phyloP scores from a whole-genome alignment of 1,140 invertebrate genomes.

The Microplitis demolitor region DNA sequence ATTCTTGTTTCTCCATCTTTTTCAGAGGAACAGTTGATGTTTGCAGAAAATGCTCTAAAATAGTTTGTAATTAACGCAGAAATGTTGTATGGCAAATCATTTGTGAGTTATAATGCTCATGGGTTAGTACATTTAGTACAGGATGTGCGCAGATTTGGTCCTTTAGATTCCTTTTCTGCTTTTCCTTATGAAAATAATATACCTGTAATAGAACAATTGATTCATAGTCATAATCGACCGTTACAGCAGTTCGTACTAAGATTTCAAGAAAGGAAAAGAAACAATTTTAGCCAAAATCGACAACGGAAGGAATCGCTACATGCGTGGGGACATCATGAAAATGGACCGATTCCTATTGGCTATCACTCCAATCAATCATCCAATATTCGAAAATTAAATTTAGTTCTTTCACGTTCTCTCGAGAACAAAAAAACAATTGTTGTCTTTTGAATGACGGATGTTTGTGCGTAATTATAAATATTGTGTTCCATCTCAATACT shows the following conservation, averaged over 20 bases:
- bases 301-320: too few species aligned
- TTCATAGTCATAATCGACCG: conserved; percentile 24
- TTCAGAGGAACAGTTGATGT: neutral
- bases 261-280: neutral
- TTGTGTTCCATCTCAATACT: too few species aligned
- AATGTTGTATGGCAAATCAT: conserved; percentile 19
- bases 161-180: conserved; percentile 29
- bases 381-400: too few species aligned
- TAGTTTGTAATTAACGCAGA: conserved; percentile 13
- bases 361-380: too few species aligned
- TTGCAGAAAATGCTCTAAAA: conserved; percentile 3
- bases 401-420: too few species aligned
- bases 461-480: too few species aligned
- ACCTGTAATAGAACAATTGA: conserved; percentile 21
- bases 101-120: conserved; percentile 33
- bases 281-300: too few species aligned
- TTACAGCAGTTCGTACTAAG: conserved; percentile 31
- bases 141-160: conserved; percentile 23
- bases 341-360: too few species aligned
- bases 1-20: conserved; percentile 9
- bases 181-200: conserved; percentile 36
- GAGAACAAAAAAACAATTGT: too few species aligned
- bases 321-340: too few species aligned
- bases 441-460: too few species aligned
- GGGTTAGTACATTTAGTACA: conserved; percentile 27